Evolutionary conservation across 1,140 invertebrate species (phyloP).

Genomic region (Trachymyrmex cornetzi): DNA sequence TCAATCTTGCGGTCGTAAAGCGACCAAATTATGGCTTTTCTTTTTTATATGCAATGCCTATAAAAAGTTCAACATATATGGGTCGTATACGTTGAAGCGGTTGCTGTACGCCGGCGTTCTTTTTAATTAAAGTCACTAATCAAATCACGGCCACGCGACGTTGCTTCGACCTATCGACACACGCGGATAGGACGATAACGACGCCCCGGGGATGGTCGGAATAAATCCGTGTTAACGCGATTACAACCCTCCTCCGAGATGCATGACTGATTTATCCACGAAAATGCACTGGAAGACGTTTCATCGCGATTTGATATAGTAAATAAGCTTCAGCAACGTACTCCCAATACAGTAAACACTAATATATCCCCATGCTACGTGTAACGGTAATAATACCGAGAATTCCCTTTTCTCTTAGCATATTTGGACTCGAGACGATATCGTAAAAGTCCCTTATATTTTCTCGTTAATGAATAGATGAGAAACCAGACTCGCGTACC

Average conservation of each 20-base stretch:
- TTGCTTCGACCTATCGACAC: conserved; percentile 44
- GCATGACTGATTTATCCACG: conserved; percentile 57
- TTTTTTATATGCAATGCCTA: conserved; percentile 3
- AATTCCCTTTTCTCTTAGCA: neutral
- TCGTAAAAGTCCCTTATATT: neutral
- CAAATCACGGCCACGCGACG: conserved; percentile 46
- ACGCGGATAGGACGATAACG: conserved; percentile 70
- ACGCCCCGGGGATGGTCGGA: conserved; percentile 76
- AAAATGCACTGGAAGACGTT: conserved; percentile 36
- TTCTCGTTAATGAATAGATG: neutral
- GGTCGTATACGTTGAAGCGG: conserved; percentile 11
- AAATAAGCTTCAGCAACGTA: neutral
- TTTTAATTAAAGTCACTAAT: conserved; percentile 62
- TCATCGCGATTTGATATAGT: conserved; percentile 7
- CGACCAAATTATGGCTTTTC: conserved; percentile 28
- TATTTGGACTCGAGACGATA: neutral
- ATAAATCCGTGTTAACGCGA: conserved; percentile 79
- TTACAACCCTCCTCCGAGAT: conserved; percentile 76
- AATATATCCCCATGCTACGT: neutral
- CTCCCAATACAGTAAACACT: neutral
- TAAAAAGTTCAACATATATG: conserved; percentile 34
- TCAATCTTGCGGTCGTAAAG: conserved; percentile 31
- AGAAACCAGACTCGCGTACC: neutral
- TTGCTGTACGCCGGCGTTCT: conserved; percentile 40
- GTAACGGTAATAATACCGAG: neutral